Evolutionary conservation across 2,113 vertebrate species (phyloP), one percentile per base, ranked within the genome.

Genomic region (Struthidea cinerea): DNA sequence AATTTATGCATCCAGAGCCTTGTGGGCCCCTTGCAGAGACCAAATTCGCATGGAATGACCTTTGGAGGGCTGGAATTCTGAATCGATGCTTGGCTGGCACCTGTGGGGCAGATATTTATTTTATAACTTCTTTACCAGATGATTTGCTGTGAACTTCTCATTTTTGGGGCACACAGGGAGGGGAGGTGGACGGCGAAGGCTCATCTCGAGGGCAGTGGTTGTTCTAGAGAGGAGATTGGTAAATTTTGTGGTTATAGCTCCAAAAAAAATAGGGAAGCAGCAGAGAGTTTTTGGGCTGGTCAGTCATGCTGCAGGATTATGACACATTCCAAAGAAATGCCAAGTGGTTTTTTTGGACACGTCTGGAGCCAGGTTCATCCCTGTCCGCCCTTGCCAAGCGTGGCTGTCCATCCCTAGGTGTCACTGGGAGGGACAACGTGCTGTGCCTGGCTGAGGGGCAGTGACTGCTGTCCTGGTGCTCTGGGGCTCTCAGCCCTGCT

Each of bases 351-450:
- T 47, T 55, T 77, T 84, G 87, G 87, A 33, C 26, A 12, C 53
- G 59, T 84, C 70, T 93, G 90, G 82, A 94, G 93, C 73, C 59
- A 63, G 90, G 56, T 33, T 28, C 33, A 77, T 89, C 70, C 52
- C 52, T 84, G 70, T 39, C 86, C 84, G 73, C 59, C 19, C 94
- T 93, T 85, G 87, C 76, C 76, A 75, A 75, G 59, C 4, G 30
- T 77, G 81, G 84, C 70, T 33, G 19, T 80, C 73, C 80, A 44
- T 60, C 69, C 80, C 61, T 67, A 42, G 90, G 82, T 94, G 80
- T 84, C 73, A 81, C 95, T 60, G 50, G 57, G 67, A 87, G 94
- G 91, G 64, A 61, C 77, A 85, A 69, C 73, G 68, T 74, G 93
- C 76, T 86, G 84, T 41, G 79, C 47, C 79, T 76, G 23, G 55